Evolutionary conservation across 2,888 invertebrate genomes (phyloP).

Genomic region (Antitype chi): DNA sequence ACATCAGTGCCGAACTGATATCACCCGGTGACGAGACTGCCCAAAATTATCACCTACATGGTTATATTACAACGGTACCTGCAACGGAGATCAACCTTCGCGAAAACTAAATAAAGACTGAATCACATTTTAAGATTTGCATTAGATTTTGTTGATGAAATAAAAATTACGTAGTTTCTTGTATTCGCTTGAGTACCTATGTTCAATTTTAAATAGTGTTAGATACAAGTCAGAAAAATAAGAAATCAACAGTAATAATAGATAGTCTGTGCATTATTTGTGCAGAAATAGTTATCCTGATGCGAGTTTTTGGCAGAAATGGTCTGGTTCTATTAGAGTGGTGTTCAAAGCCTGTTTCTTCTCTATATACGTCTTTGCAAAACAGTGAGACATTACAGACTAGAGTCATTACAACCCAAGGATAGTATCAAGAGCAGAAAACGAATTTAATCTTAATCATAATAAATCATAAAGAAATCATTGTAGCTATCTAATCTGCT

Average conservation of each 20-base stretch:
- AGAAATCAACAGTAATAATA: not conserved
- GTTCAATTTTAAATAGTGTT: not conserved
- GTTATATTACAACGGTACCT: slow-evolving; percentile 58
- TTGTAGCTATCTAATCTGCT: not conserved
- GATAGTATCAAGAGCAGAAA: not conserved
- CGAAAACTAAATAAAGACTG: slow-evolving; percentile 50
- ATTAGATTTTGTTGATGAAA: not conserved
- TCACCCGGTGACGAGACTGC: slow-evolving; percentile 48
- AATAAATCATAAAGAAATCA: slow-evolving; percentile 23
- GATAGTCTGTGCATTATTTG: not conserved
- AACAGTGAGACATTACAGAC: not conserved
- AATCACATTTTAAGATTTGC: slow-evolving; percentile 23
- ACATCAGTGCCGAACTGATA: slow-evolving; percentile 53
- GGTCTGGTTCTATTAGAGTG: not conserved
- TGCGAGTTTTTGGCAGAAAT: no score
- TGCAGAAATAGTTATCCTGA: not conserved
- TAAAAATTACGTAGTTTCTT: not conserved
- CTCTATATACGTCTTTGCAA: not conserved
- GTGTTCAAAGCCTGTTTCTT: not conserved
- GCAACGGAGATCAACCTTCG: slow-evolving; percentile 63
- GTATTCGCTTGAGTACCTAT: not conserved
- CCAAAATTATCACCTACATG: slow-evolving; percentile 68
- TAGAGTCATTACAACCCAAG: not conserved
- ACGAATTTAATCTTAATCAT: not conserved
- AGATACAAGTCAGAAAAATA: not conserved